Evolutionary conservation across 2,797 vertebrate genomes (phyloP), one percentile per base, ranked within the genome.

Genomic region (Salarias fasciatus): DNA sequence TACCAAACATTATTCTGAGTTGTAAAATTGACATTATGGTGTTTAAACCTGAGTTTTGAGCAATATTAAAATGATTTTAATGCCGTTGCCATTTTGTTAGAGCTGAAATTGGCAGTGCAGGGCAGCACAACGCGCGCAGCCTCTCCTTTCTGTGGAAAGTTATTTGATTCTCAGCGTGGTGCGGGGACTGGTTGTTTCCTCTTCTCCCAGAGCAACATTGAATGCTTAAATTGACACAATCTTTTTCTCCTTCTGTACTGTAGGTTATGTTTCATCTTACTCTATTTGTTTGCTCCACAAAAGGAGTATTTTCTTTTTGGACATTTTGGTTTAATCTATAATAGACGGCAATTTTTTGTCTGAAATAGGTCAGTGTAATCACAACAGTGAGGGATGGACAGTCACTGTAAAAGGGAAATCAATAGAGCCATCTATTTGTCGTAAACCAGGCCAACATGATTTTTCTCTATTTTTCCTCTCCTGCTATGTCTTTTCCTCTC

Each of bases 361-460:
- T 86, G 78, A 94, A 94, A 93, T 93, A 88, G 92, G 92, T 93
- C 93, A 93, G 90, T 89, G 87, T 92, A 93, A 92, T 93, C 91
- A 92, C 91, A 92, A 86, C 76, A 79, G 84, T 91, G 91, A 94
- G 83, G 79, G 87, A 93, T 92, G 91, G 91, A 90, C 86, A 85
- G 86, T 83, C 82, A 63, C 85, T 79, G 86, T 88, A 92, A 92
- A 91, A 91, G 89, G 84, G 87, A 92, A 92, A 93, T 93, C 92
- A 93, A 94, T 93, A 91, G 92, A 93, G 90, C 89, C 91, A 92
- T 93, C 91, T 93, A 92, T 94, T 93, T 93, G 92, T 92, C 89
- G 81, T 92, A 86, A 93, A 94, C 91, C 91, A 93, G 92, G 91
- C 91, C 92, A 93, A 87, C 85, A 51, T 89, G 89, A 92, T 92